phyloP scores from a whole-genome alignment of 2,797 vertebrate species.

The Psittacula echo region DNA sequence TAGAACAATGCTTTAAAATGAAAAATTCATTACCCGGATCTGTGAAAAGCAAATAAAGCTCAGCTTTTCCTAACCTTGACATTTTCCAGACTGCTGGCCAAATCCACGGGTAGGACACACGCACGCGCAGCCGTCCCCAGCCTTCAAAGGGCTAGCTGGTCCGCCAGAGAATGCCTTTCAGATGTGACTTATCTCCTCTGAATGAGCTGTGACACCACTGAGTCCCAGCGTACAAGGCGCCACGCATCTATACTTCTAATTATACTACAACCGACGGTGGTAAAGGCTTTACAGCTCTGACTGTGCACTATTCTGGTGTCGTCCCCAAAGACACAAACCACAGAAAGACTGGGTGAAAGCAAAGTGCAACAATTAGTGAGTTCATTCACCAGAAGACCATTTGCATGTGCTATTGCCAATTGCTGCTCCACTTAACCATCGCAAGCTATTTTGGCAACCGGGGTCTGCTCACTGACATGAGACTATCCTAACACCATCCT shows the following conservation, averaged over 20 bases:
- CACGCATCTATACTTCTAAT: background rate
- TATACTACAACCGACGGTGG: background rate
- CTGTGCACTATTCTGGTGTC: background rate
- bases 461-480: background rate
- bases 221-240: fast-evolving
- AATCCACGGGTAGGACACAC: conserved; percentile 17
- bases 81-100: conserved; percentile 68
- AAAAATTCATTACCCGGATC: conserved; percentile 58
- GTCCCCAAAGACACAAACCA: background rate
- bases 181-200: conserved; percentile 13
- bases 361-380: background rate
- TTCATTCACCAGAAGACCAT: background rate
- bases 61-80: conserved; percentile 67
- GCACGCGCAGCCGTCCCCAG: background rate
- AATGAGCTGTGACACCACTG: background rate
- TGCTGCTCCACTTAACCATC: background rate
- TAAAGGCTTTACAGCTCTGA: background rate
- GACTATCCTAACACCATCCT: background rate
- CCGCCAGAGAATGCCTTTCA: conserved; percentile 16
- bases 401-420: background rate
- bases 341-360: background rate
- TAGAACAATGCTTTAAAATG: conserved; percentile 62
- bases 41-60: conserved; percentile 62
- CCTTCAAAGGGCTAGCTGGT: conserved; percentile 42
- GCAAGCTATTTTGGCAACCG: background rate